Conservation (phyloP, 2,797 vertebrate species). For the Brotula barbata region DNA sequence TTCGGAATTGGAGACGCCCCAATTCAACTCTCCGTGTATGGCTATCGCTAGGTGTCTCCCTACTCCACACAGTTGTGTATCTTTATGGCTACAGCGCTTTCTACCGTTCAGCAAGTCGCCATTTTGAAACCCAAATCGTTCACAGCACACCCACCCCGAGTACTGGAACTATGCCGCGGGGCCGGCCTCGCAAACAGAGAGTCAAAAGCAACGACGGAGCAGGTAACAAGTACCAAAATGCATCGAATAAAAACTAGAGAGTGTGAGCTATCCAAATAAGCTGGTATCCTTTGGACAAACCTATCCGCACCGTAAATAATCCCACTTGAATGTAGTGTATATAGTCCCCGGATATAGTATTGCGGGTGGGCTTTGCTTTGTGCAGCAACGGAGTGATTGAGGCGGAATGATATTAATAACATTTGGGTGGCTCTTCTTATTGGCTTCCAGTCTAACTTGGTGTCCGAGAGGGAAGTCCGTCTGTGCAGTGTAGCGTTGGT, state of each 20-base stretch:
- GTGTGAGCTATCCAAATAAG: conserved; percentile 62
- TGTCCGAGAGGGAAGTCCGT: conserved; percentile 42
- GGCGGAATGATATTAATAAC: conserved; percentile 91
- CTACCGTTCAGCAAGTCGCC: conserved; percentile 71
- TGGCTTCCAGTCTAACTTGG: conserved; percentile 79
- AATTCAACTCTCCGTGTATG: too few species aligned
- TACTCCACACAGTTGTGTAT: conserved; percentile 54
- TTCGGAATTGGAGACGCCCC: too few species aligned
- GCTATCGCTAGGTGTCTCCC: conserved; percentile 79
- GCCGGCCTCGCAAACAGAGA: conserved; percentile 92
- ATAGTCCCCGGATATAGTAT: conserved; percentile 90
- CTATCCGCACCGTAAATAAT: conserved; percentile 61
- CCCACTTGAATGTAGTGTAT: conserved; percentile 80
- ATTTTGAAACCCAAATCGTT: conserved; percentile 83
- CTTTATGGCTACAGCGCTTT: conserved; percentile 46
- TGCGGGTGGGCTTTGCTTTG: conserved; percentile 83
- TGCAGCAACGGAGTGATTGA: conserved; percentile 81
- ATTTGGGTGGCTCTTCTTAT: conserved; percentile 81
- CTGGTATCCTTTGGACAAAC: conserved; percentile 44
- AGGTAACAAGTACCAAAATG: conserved; percentile 84
- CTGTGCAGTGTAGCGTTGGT: not conserved
- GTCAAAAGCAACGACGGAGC: conserved; percentile 83
- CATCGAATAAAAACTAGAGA: conserved; percentile 76
- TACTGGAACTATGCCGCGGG: conserved; percentile 94
- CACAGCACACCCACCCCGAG: conserved; percentile 82